phyloP scores from a whole-genome alignment of 2,797 vertebrate genomes.

The Clarias fuscus region DNA sequence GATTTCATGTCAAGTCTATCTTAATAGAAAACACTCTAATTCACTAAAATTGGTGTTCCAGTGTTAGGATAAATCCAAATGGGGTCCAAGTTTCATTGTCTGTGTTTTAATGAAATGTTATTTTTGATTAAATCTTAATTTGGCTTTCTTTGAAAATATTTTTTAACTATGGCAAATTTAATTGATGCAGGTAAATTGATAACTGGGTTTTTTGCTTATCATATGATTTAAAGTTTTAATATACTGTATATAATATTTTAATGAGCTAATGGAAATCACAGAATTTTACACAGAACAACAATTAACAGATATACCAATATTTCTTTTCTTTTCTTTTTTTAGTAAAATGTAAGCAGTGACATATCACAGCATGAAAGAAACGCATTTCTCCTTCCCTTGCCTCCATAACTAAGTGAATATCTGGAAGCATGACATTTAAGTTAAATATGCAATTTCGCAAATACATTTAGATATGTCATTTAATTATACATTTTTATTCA shows the following conservation, averaged over 20 bases:
- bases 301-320: constrained; percentile 38
- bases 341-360: constrained; percentile 43
- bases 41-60: neutral
- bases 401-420: constrained; percentile 4
- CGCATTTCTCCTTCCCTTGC: constrained; percentile 3
- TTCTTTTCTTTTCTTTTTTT: neutral
- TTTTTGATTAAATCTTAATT: neutral
- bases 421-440: constrained; percentile 44
- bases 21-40: neutral
- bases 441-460: constrained; percentile 47
- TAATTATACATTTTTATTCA: constrained; percentile 40
- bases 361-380: constrained; percentile 36
- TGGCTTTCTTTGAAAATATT: neutral
- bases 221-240: neutral
- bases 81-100: neutral
- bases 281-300: constrained; percentile 32
- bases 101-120: neutral
- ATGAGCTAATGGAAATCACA: neutral
- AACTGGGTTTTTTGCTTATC: neutral
- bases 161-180: neutral
- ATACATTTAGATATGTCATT: constrained; percentile 46
- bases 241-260: neutral
- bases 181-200: neutral
- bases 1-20: neutral
- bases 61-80: neutral